A percentile compares a stretch with the other conserved stretches of the same genome.
Conservation (phyloP, 2,888 invertebrate genomes). For the Blastobasis lacticolella region DNA sequence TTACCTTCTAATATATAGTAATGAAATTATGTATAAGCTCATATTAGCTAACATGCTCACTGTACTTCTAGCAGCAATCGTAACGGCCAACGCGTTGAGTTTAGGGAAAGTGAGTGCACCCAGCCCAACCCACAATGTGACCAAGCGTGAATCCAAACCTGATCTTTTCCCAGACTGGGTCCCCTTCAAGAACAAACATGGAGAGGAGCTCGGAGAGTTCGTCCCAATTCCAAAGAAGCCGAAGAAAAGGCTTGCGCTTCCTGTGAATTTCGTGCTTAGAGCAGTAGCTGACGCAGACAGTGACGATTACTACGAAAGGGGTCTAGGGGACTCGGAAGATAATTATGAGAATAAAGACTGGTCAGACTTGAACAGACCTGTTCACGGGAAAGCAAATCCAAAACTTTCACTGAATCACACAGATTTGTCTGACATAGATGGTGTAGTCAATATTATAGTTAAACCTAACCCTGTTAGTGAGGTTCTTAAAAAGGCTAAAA, state of each 20-base stretch:
- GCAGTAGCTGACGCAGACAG: slow-evolving; percentile 45
- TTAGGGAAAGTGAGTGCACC: slow-evolving; percentile 39
- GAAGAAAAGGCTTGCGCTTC: slow-evolving; percentile 55
- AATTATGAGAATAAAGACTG: slow-evolving; percentile 60
- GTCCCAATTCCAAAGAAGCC: slow-evolving; percentile 45
- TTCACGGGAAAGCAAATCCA: slow-evolving; percentile 13
- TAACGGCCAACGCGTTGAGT: neutral
- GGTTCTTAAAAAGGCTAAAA: slow-evolving; percentile 17
- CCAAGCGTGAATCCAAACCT: slow-evolving; percentile 34
- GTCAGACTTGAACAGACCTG: slow-evolving; percentile 43
- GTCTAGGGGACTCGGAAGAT: slow-evolving; percentile 49
- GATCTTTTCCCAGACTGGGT: slow-evolving; percentile 64
- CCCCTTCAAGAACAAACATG: slow-evolving; percentile 61
- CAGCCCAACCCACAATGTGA: slow-evolving; percentile 28
- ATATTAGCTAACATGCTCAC: neutral
- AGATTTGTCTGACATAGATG: slow-evolving; percentile 48
- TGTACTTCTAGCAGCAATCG: neutral
- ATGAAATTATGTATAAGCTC: slow-evolving; percentile 20
- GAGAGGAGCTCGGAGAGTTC: slow-evolving; percentile 53
- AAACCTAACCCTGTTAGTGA: slow-evolving; percentile 25
- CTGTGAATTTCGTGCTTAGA: slow-evolving; percentile 46
- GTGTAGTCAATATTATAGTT: slow-evolving; percentile 50
- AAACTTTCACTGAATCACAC: slow-evolving; percentile 25
- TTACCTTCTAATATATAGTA: slow-evolving; percentile 16
- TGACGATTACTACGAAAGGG: slow-evolving; percentile 51